Evolutionary conservation across 2,113 vertebrate species (phyloP).

Genomic region (Pithys albifrons): DNA sequence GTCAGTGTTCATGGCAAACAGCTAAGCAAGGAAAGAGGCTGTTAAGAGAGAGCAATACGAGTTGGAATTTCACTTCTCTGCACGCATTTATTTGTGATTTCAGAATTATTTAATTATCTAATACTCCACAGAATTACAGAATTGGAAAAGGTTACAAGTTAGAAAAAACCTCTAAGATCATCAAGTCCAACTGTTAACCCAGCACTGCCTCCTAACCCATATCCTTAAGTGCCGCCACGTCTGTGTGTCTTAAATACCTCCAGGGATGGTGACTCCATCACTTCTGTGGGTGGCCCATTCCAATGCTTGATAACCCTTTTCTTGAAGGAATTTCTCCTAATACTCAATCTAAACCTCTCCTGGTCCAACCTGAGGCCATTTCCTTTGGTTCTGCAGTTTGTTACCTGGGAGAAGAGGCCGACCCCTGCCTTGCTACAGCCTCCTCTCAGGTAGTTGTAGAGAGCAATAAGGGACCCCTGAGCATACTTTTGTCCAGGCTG

Average conservation of each 20-base stretch:
- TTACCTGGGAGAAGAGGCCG: not conserved
- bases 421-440: too few relatives aligned
- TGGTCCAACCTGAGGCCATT: not conserved
- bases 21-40: not conserved
- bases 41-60: not conserved
- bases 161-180: not conserved
- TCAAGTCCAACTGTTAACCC: not conserved
- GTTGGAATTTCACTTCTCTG: not conserved
- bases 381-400: not conserved
- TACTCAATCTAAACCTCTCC: not conserved
- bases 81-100: not conserved
- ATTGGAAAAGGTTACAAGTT: not conserved
- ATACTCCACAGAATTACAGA: not conserved
- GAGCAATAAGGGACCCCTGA: not conserved
- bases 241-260: not conserved
- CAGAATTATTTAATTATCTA: not conserved
- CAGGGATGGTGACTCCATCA: not conserved
- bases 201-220: fast-evolving
- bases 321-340: not conserved
- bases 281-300: not conserved
- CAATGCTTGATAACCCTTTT: not conserved
- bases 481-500: not conserved
- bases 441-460: not conserved
- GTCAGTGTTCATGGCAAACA: not conserved
- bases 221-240: not conserved